These are phyloP conservation scores for Entelurus aequoreus DNA, from an alignment of 2,113 vertebrate species.

Conservation along the genomic window DNA sequence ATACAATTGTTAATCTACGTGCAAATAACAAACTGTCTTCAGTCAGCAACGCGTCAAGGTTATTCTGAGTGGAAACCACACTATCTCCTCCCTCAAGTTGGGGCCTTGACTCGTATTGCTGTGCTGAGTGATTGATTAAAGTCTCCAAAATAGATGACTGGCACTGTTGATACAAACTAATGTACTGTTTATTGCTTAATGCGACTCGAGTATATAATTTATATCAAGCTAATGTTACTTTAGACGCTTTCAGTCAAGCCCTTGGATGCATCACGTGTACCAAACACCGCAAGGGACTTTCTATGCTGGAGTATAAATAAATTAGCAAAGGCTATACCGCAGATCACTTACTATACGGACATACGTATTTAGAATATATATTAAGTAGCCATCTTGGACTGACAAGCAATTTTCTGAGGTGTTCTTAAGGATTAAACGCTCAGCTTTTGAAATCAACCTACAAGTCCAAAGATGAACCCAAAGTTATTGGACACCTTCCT, in stretches of 20 bases:
- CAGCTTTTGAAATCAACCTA: not conserved
- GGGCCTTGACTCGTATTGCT: not conserved
- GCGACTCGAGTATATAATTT: constrained; percentile 10
- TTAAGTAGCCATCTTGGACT: constrained; percentile 48
- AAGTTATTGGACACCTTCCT: too few relatives aligned
- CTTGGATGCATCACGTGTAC: constrained; percentile 25
- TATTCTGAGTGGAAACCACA: not conserved
- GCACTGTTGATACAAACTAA: not conserved
- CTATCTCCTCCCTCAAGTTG: not conserved
- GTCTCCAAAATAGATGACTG: constrained; percentile 5
- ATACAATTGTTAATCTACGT: too few relatives aligned
- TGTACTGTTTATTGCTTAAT: constrained; percentile 16
- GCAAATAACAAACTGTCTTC: not conserved
- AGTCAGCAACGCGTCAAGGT: not conserved
- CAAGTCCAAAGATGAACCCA: too few relatives aligned
- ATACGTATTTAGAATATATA: constrained; percentile 12
- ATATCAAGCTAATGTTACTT: not conserved
- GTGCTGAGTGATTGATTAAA: constrained; percentile 3
- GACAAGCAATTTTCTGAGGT: constrained; percentile 60
- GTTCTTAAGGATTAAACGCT: constrained; percentile 41
- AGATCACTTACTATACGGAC: constrained; percentile 64
- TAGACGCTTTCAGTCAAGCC: constrained; percentile 15
- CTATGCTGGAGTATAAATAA: constrained; percentile 60
- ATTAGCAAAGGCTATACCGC: constrained; percentile 57
- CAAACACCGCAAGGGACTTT: constrained; percentile 31